Conservation (phyloP, 2,888 invertebrate genomes). For the Spodoptera exigua region DNA sequence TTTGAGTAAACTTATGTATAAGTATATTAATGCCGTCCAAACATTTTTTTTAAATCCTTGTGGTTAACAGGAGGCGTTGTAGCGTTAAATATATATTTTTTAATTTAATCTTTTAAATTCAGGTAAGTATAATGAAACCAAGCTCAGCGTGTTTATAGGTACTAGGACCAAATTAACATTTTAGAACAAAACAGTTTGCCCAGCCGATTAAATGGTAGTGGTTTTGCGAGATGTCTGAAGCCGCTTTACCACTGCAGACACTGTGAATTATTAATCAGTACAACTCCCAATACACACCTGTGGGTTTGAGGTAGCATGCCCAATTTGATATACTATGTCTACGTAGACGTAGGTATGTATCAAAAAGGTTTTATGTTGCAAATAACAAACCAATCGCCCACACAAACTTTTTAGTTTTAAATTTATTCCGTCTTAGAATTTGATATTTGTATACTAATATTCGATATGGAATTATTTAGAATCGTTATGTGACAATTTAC, state of each 20-base stretch:
- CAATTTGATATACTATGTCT: constrained; percentile 13
- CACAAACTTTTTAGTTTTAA: no score
- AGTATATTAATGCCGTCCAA: constrained; percentile 4
- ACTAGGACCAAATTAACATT: constrained; percentile 13
- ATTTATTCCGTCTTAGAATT: no score
- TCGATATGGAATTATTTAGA: no score
- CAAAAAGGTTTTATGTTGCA: constrained; percentile 1
- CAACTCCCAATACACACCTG: constrained; percentile 19
- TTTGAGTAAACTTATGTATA: constrained; percentile 4
- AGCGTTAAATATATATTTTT: constrained; percentile 17
- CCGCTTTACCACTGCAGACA: constrained; percentile 23
- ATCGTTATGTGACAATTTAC: no score
- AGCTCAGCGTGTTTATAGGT: constrained; percentile 7
- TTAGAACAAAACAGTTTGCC: constrained; percentile 17
- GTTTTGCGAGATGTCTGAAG: constrained; percentile 25
- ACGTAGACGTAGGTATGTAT: neutral
- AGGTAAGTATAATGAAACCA: no score
- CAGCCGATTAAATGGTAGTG: constrained; percentile 16
- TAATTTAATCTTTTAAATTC: no score
- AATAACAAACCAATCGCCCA: no score
- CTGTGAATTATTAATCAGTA: constrained; percentile 39
- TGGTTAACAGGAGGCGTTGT: constrained; percentile 11
- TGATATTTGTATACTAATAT: no score
- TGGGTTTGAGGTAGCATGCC: constrained; percentile 16
- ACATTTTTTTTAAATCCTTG: constrained; percentile 23